Evolutionary conservation across 1,140 invertebrate species (phyloP), one percentile per base, ranked within the genome.

Genomic region (Leptonema lineaticorne): DNA sequence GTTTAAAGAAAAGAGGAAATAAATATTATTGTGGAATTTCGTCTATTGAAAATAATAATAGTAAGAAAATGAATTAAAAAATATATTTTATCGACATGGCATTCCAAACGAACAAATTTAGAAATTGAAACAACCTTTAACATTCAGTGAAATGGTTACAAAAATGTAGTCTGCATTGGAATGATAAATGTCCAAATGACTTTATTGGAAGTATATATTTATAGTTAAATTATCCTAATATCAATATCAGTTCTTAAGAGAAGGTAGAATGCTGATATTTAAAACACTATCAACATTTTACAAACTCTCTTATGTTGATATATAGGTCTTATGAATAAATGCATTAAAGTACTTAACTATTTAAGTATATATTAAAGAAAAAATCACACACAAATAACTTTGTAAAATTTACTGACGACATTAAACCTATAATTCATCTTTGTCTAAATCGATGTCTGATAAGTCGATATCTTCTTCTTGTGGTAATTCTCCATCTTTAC

Each of bases 381-480:
- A 37, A 62, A 53, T 30, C 27, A 65, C 50, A 53, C 37, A 41
- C 37, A 41, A 14, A 14, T 41, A 41, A 14, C 16, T 33, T 6
- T 11, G 5, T 45, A 45, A 62, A 53, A 53, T 50, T 53, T 2
- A 65, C 45, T 33, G 29, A 53, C 20, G 28, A 48, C 7, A n/a
- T 53, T 29, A 30, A 33, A 33, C 29, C 29, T 89, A 94, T 77
- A 94, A 83, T 79, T 94, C 92, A 74, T 94, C 91, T 79, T 92
- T 92, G 76, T 96, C 93, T 16, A 97, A 80, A 69, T 93, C 90
- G 41, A 97, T 85, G 81, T 97, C 95, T 48, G 92, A 95, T 33
- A 97, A 85, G 84, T 97, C 95, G 70, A 96, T 92, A 69, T 97
- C 95, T 74, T 98, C 95, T 81, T 95, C 94, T 37, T 85, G 86